Percentiles rank a stretch among this genome's conserved stretches.
Conservation (phyloP, 2,113 vertebrate genomes). For the Phainopepla nitens region DNA sequence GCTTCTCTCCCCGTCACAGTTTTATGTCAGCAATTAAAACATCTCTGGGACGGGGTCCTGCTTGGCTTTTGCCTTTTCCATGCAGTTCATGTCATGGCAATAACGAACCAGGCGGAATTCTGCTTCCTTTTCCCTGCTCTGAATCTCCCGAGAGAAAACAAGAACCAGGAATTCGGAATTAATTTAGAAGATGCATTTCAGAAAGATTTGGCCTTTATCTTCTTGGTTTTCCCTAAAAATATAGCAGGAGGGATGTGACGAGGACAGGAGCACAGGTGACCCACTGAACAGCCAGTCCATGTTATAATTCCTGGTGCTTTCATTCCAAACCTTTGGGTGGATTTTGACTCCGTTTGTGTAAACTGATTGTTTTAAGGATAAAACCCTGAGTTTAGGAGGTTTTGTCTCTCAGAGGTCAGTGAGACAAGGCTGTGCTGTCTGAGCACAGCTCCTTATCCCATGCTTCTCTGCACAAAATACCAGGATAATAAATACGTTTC, state of each 20-base stretch:
- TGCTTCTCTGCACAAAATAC: background rate
- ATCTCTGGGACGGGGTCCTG: background rate
- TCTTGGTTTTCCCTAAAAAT: background rate
- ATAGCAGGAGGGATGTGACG: background rate
- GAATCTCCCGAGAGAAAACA: background rate
- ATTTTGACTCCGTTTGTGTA: accelerated
- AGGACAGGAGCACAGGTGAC: background rate
- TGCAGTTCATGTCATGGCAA: background rate
- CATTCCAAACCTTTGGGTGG: background rate
- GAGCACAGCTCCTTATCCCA: too few species aligned
- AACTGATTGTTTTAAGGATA: background rate
- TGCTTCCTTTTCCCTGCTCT: background rate
- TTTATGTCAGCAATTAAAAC: background rate
- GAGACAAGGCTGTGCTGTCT: too few species aligned
- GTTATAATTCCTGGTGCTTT: background rate
- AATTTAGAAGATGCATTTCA: accelerated
- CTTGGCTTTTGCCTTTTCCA: background rate
- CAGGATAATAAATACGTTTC: background rate
- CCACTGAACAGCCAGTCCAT: background rate
- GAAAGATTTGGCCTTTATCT: background rate
- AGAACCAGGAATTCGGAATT: accelerated
- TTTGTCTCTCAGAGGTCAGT: background rate
- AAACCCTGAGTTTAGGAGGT: background rate
- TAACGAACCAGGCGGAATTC: background rate
- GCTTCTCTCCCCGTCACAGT: background rate